Percentiles rank a stretch among this genome's conserved stretches.
phyloP scores from a whole-genome alignment of 2,888 invertebrate genomes.

The Drosophila paranaensis region DNA sequence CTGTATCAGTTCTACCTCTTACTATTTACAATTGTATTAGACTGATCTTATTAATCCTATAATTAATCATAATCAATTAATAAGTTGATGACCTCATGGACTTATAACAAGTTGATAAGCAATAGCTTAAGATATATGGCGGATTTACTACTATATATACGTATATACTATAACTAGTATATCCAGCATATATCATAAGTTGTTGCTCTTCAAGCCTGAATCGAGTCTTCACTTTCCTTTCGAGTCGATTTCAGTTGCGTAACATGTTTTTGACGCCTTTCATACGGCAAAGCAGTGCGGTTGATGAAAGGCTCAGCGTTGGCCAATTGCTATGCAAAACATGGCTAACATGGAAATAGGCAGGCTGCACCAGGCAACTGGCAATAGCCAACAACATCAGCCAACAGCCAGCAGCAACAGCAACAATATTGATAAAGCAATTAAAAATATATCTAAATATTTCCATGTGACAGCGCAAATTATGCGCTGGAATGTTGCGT shows the following conservation, averaged over 20 bases:
- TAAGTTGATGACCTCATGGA: not conserved
- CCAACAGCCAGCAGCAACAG: slow-evolving; percentile 10
- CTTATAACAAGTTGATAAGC: not conserved
- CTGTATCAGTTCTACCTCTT: not conserved
- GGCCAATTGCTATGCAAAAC: slow-evolving; percentile 74
- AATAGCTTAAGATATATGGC: not conserved
- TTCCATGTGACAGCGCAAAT: slow-evolving; percentile 62
- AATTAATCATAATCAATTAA: not conserved
- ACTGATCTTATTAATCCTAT: not conserved
- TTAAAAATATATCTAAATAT: slow-evolving; percentile 76
- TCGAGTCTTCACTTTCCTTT: slow-evolving; percentile 35
- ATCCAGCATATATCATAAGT: not conserved
- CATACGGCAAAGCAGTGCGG: slow-evolving; percentile 43
- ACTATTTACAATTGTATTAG: not conserved
- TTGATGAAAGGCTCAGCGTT: slow-evolving; percentile 49
- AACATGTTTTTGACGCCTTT: slow-evolving; percentile 72
- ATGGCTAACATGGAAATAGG: slow-evolving; percentile 56
- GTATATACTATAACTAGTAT: not conserved
- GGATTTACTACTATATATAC: too few relatives aligned
- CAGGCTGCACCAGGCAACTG: not conserved
- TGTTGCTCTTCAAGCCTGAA: not conserved
- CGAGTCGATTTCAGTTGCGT: slow-evolving; percentile 37
- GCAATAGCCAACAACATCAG: not conserved
- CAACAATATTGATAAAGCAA: slow-evolving; percentile 76
- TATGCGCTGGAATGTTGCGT: slow-evolving; percentile 72